Evolutionary conservation across 2,113 vertebrate species (phyloP).

Genomic region (Sylvietta virens): DNA sequence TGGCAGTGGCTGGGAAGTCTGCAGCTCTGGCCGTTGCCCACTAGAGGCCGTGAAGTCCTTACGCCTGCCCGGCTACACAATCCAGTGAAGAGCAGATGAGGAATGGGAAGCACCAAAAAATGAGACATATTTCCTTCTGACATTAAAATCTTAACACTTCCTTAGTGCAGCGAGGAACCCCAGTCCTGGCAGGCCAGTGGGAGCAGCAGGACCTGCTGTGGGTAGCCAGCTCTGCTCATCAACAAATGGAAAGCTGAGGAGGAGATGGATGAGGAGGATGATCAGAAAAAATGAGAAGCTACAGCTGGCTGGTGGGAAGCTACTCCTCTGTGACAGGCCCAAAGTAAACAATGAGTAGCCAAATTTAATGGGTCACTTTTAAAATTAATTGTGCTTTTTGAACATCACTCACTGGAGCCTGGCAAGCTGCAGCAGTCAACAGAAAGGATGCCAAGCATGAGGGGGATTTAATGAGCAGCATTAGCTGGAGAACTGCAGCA

Average conservation of each 20-base stretch:
- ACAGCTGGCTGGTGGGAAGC: neutral
- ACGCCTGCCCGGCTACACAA: neutral
- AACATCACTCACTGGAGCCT: neutral
- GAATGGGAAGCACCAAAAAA: neutral
- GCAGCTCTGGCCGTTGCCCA: conserved; percentile 52
- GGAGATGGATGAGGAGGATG: neutral
- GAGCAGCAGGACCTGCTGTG: neutral
- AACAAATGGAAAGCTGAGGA: neutral
- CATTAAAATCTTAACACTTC: neutral
- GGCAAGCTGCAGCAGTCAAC: neutral
- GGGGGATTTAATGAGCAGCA: neutral
- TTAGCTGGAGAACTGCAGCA: neutral
- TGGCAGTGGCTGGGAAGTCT: neutral
- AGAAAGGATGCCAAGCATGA: neutral
- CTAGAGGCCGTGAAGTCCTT: conserved; percentile 76
- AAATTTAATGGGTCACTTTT: neutral
- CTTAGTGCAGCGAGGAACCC: neutral
- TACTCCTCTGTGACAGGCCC: neutral
- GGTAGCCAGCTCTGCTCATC: neutral
- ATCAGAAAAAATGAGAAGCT: neutral
- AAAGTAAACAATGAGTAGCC: neutral
- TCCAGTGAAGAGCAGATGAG: neutral
- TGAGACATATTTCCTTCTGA: neutral
- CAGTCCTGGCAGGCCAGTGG: neutral
- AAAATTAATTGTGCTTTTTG: neutral